Evolutionary conservation across 2,113 vertebrate genomes (phyloP).

Genomic region (Alethe castanea): DNA sequence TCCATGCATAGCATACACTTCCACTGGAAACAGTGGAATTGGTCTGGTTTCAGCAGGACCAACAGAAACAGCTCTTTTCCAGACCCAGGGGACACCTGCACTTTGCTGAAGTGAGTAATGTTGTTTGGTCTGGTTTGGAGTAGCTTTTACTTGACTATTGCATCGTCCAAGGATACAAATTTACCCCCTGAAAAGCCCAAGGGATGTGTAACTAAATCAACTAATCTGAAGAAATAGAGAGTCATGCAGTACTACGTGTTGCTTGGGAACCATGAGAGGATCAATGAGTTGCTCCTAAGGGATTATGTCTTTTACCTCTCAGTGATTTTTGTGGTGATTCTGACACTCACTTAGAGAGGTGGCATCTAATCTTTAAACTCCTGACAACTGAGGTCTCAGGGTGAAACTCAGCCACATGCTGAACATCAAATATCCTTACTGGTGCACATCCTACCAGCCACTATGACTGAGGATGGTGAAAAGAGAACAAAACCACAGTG

Average conservation of each 20-base stretch:
- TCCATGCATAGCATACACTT: background rate
- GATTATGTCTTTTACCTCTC: slow-evolving; percentile 33
- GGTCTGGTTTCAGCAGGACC: background rate
- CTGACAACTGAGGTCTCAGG: slow-evolving; percentile 7
- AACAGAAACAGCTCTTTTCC: background rate
- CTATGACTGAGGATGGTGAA: background rate
- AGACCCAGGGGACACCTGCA: background rate
- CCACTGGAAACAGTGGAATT: background rate
- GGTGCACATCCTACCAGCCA: background rate
- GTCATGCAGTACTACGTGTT: background rate
- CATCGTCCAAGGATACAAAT: slow-evolving; percentile 30
- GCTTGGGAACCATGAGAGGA: slow-evolving; percentile 5
- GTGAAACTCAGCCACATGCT: slow-evolving; percentile 5
- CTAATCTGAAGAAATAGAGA: slow-evolving; percentile 4
- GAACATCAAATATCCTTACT: background rate
- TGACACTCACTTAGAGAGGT: slow-evolving; percentile 38
- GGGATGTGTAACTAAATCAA: slow-evolving; percentile 14
- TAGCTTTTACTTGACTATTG: background rate
- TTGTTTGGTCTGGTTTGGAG: background rate
- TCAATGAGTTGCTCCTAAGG: slow-evolving; percentile 41
- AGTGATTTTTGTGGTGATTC: slow-evolving; percentile 42
- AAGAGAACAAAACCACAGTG: background rate
- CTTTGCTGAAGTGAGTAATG: background rate
- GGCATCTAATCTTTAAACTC: slow-evolving; percentile 54
- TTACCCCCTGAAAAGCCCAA: background rate